Conservation (phyloP, 2,888 invertebrate genomes). For the Kuschelorhynchus macadamiae region DNA sequence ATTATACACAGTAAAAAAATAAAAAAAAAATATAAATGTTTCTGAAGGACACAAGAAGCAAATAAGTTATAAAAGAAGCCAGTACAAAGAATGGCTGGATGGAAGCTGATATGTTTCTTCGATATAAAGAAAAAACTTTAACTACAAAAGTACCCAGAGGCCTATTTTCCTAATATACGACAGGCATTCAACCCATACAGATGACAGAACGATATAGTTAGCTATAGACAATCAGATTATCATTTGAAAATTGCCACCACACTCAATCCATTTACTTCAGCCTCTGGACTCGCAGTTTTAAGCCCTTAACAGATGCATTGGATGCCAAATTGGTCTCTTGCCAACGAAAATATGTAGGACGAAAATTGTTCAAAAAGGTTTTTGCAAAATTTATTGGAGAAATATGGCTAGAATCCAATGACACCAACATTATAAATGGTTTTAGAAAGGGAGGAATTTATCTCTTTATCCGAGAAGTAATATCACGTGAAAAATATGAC, state of each 20-base stretch:
- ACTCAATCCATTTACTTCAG: slow-evolving; percentile 57
- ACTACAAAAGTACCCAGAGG: slow-evolving; percentile 47
- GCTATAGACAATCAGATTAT: slow-evolving; percentile 13
- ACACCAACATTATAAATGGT: background rate
- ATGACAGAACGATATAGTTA: slow-evolving; percentile 44
- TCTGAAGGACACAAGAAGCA: no score
- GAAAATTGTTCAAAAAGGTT: slow-evolving; percentile 1
- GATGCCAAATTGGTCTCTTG: slow-evolving; percentile 30
- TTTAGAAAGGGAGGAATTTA: background rate
- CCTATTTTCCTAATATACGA: slow-evolving; percentile 56
- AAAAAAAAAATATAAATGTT: no score
- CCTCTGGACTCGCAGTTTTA: slow-evolving; percentile 58
- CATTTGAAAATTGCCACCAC: slow-evolving; percentile 54
- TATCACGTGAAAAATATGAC: slow-evolving; percentile 10
- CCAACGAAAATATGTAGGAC: slow-evolving; percentile 11
- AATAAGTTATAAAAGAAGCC: no score
- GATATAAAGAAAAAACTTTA: slow-evolving; percentile 56
- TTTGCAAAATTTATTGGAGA: slow-evolving; percentile 3
- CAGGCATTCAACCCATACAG: slow-evolving; percentile 58
- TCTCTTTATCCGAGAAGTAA: background rate
- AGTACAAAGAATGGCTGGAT: slow-evolving; percentile 57
- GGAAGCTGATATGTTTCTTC: slow-evolving; percentile 57
- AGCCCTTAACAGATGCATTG: slow-evolving; percentile 40
- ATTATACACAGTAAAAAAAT: no score
- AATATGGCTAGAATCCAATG: slow-evolving; percentile 2